phyloP scores from a whole-genome alignment of 2,113 vertebrate species.

The Ariopsis seemanni region DNA sequence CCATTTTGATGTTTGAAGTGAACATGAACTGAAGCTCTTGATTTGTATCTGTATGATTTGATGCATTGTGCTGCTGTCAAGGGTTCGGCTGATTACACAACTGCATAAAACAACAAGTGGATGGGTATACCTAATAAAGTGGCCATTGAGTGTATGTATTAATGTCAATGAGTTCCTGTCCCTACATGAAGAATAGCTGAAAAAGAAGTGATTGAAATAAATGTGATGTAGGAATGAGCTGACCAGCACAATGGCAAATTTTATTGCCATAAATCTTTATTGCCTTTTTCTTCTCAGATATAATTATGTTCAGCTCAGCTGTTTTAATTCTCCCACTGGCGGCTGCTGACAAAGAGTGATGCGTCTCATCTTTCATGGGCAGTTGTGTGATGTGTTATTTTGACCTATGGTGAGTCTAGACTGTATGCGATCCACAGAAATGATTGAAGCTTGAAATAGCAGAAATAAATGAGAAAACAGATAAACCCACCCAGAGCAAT shows the following conservation, averaged over 20 bases:
- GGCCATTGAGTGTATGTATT: not conserved
- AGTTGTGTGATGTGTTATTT: conserved; percentile 17
- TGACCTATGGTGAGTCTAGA: conserved; percentile 4
- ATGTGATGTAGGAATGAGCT: not conserved
- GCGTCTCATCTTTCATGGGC: not conserved
- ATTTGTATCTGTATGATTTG: too few species aligned
- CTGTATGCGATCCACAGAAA: not conserved
- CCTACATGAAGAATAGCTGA: not conserved
- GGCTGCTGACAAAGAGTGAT: not conserved
- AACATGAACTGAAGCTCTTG: too few species aligned
- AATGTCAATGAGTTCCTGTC: not conserved
- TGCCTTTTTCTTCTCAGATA: not conserved
- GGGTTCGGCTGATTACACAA: too few species aligned
- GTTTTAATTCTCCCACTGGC: conserved; percentile 7
- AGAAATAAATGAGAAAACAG: conserved; percentile 25
- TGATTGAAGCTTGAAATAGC: not conserved
- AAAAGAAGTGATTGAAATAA: not conserved
- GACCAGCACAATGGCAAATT: not conserved
- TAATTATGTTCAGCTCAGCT: not conserved
- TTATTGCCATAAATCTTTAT: not conserved
- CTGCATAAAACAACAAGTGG: too few species aligned
- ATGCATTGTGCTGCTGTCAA: too few species aligned
- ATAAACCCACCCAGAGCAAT: conserved; percentile 27
- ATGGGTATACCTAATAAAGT: too few species aligned
- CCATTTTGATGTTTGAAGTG: too few species aligned